phyloP scores from a whole-genome alignment of 2,113 vertebrate genomes.

The Eupsittula cactorum region DNA sequence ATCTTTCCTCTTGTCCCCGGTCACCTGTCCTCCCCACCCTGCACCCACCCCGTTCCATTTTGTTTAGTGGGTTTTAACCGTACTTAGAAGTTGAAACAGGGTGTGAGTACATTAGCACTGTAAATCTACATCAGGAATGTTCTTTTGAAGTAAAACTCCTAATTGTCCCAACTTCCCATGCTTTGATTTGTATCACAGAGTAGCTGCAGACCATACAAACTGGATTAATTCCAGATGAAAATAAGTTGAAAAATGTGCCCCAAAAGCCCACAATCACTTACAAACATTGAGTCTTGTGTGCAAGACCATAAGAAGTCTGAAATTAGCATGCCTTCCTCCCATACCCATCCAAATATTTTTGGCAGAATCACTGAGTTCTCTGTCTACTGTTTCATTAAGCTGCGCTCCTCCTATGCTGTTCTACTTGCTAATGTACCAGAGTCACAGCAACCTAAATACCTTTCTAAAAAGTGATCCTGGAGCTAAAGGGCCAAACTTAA shows the following conservation, averaged over 20 bases:
- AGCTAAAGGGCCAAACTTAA: not conserved
- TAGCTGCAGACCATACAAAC: not conserved
- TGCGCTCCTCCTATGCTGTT: not conserved
- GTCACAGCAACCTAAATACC: not conserved
- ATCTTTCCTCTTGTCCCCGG: accelerated
- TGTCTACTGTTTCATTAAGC: not conserved
- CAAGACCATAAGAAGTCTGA: not conserved
- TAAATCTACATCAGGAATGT: not conserved
- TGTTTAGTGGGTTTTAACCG: not conserved
- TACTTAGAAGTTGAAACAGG: not conserved
- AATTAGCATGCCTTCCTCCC: not conserved
- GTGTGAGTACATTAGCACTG: not conserved
- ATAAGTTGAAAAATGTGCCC: not conserved
- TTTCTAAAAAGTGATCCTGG: not conserved
- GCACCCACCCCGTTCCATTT: not conserved
- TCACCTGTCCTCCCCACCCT: not conserved
- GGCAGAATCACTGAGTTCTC: not conserved
- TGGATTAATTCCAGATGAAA: not conserved
- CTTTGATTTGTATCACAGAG: not conserved
- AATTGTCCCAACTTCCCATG: not conserved
- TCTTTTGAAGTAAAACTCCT: not conserved
- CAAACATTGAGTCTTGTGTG: not conserved
- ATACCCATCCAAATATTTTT: not conserved
- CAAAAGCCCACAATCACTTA: not conserved
- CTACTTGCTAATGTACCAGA: not conserved